Base-by-base conservation (phyloP, 30 jellyfish, hydroid and myxozoan genomes). In the Aurelia aurita complex sp. Pacific region DNA sequence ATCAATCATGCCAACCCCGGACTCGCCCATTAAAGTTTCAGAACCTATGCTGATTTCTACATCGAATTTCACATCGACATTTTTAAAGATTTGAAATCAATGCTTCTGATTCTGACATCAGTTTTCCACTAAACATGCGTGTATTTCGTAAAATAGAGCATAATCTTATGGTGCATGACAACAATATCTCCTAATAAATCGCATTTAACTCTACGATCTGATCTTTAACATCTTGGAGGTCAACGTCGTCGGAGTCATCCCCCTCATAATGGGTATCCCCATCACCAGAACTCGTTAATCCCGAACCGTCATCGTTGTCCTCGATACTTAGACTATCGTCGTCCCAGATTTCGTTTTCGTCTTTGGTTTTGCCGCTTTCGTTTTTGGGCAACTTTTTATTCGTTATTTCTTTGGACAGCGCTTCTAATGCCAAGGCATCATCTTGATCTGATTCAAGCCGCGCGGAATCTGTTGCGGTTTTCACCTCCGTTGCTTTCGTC, bases 271-370 rank as follows among this genome's bases (percentile, higher is more conserved):
- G 83, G 13, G 78, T 73, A 13, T 86, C 96, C n/a, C 82, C 88
- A 33, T 86, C 96, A 10, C 81, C 96, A 15, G 96, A 80, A 59
- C 92, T 89, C 16, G 93, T 89, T 16, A 89, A 78, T 29, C 97
- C 97, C 14, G 97, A 89, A 3, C 97, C 97, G 43, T 68, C 94
- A 43, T 89, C 97, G 54, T 89, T 82, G 51, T 81, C 97, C 46
- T 89, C 97, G 14, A 89, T 89, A 77, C 94, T 89, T 17, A 82
- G 29, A 57, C 89, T 88, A 32, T 83, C 94, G 15, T 89, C 91
- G 14, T 89, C 97, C 90, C 91, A 76, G 59, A 66, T 51, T 14
- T 46, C 55, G 55, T 55, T 57, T 17, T 13, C 73, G 16, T 52
- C 86, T 43, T 69, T 63, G 14, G 66, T 50, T 6, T 53, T 70